Evolutionary conservation across 2,797 vertebrate genomes (phyloP).

Genomic region (Falco berigora): DNA sequence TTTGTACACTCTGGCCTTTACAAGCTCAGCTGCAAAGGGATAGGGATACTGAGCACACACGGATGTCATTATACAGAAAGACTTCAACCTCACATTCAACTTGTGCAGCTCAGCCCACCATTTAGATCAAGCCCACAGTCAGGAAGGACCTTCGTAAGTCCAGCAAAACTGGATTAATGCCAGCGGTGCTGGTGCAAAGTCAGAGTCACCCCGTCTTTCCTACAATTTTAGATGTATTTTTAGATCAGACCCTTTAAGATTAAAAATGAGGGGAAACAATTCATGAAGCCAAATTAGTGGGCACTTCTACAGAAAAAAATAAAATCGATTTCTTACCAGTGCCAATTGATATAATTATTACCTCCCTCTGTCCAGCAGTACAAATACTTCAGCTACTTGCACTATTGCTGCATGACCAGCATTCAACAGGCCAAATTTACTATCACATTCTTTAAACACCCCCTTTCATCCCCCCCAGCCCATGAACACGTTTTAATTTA

Average conservation of each 20-base stretch:
- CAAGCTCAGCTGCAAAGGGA: neutral
- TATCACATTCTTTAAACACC: constrained; percentile 16
- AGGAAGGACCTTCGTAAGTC: neutral
- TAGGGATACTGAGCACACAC: neutral
- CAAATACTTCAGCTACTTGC: constrained; percentile 44
- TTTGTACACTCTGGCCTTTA: neutral
- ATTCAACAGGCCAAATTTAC: constrained; percentile 54
- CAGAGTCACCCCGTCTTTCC: neutral
- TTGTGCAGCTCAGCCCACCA: neutral
- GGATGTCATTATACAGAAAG: neutral
- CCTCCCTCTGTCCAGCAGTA: constrained; percentile 81
- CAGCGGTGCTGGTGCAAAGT: neutral
- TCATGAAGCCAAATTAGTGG: neutral
- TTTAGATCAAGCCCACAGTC: neutral
- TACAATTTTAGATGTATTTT: neutral
- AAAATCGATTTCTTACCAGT: neutral
- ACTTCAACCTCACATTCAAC: neutral
- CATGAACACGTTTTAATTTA: constrained; percentile 23
- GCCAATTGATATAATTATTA: neutral
- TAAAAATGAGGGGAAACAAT: neutral
- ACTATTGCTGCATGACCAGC: constrained; percentile 77
- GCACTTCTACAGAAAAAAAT: neutral
- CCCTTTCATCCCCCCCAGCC: neutral
- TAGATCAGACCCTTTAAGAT: neutral
- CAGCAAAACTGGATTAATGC: neutral